Percentiles rank a stretch among this genome's conserved stretches.
These are phyloP conservation scores for Polietes domitor DNA, from an alignment of 2,888 invertebrate species.

Conservation along the genomic window DNA sequence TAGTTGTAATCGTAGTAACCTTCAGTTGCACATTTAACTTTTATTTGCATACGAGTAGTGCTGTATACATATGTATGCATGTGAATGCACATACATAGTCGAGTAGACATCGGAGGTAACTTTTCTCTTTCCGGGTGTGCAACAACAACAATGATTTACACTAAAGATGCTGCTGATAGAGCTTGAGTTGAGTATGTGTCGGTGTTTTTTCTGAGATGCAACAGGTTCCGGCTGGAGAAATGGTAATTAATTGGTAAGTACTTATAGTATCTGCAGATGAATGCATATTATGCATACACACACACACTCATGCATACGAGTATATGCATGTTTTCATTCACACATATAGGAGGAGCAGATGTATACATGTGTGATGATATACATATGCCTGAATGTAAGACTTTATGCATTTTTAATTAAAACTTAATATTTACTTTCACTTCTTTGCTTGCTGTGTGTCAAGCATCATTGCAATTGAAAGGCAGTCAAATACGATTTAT, in stretches of 20 bases:
- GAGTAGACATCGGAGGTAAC: neutral
- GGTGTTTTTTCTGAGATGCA: constrained; percentile 52
- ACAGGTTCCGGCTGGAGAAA: constrained; percentile 63
- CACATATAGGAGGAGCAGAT: neutral
- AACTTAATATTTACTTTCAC: constrained; percentile 56
- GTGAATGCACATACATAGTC: neutral
- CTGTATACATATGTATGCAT: neutral
- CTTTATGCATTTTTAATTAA: constrained; percentile 64
- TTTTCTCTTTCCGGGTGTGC: constrained; percentile 22
- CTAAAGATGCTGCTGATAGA: constrained; percentile 49
- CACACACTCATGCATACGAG: neutral
- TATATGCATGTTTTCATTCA: neutral
- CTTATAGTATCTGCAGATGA: constrained; percentile 37
- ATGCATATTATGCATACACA: constrained; percentile 11
- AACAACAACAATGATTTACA: constrained; percentile 37
- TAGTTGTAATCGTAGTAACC: constrained; percentile 28
- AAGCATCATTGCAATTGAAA: neutral
- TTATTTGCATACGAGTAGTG: constrained; percentile 13
- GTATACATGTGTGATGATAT: neutral
- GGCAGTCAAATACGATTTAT: neutral
- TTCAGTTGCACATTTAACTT: constrained; percentile 17
- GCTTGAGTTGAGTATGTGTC: constrained; percentile 47
- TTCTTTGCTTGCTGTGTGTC: constrained; percentile 31
- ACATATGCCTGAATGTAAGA: neutral
- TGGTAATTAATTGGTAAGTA: constrained; percentile 68